Conservation (phyloP, 2,113 vertebrate genomes). For the Gallinago undulata region DNA sequence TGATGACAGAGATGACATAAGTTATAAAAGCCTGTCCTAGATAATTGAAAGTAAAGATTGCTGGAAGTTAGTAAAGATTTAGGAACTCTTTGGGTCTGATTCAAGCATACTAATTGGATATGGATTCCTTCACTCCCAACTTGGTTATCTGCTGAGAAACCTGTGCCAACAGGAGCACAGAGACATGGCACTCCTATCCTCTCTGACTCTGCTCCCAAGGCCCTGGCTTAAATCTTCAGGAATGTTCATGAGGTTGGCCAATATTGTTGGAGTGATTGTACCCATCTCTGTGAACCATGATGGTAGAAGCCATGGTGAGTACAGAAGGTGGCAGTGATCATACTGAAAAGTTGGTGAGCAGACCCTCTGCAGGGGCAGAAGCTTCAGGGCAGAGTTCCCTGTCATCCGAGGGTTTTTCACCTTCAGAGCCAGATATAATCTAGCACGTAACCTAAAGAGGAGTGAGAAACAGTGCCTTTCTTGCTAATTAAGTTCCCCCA, state of each 20-base stretch:
- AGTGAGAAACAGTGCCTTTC: not conserved
- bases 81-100: not conserved
- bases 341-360: not conserved
- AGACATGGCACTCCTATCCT: not conserved
- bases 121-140: not conserved
- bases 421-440: not conserved
- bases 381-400: not conserved
- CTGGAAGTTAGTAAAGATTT: conserved; percentile 20
- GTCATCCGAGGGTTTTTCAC: not conserved
- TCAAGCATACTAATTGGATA: not conserved
- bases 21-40: conserved; percentile 15
- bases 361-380: not conserved
- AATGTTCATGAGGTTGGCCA: not conserved
- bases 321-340: not conserved
- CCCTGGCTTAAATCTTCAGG: not conserved
- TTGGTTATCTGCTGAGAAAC: not conserved
- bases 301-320: not conserved
- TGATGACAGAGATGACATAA: not conserved
- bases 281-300: not conserved
- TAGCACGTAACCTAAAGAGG: not conserved
- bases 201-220: not conserved
- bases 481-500: not conserved
- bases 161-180: not conserved
- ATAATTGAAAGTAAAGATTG: conserved; percentile 18
- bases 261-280: not conserved